Evolutionary conservation across 2,797 vertebrate species (phyloP).

Genomic region (Enteromius argenteus): DNA sequence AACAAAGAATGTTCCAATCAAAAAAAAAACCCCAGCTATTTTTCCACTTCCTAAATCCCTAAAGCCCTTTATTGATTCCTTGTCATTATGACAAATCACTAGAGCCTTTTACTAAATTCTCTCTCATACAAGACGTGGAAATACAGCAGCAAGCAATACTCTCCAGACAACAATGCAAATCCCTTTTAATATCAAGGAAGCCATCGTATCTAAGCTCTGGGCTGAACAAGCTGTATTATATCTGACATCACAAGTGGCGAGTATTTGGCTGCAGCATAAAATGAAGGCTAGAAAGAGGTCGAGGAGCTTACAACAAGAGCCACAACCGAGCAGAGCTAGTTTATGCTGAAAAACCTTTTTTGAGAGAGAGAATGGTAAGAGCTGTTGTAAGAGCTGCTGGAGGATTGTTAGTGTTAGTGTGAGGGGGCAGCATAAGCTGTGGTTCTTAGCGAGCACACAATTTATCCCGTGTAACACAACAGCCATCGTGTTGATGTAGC

Average conservation of each 20-base stretch:
- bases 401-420: slow-evolving; percentile 9
- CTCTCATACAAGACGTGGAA: background rate
- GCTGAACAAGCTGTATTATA: background rate
- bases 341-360: background rate
- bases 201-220: background rate
- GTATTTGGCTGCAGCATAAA: background rate
- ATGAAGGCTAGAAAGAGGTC: background rate
- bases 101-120: background rate
- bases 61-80: background rate
- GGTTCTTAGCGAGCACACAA: background rate
- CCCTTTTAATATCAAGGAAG: slow-evolving; percentile 20
- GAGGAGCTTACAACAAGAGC: slow-evolving; percentile 15
- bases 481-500: slow-evolving; percentile 23
- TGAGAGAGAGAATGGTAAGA: background rate
- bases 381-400: slow-evolving; percentile 4
- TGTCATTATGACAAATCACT: background rate
- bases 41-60: background rate
- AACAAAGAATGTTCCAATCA: background rate
- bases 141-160: background rate
- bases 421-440: slow-evolving; percentile 12
- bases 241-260: background rate
- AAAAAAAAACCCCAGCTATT: slow-evolving; percentile 1
- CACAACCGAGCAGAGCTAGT: slow-evolving; percentile 2
- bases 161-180: slow-evolving; percentile 2
- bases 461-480: slow-evolving; percentile 12